These are phyloP conservation scores for Eulemur coronatus DNA, from an alignment of 2,797 vertebrate genomes.

Conservation along the genomic window DNA sequence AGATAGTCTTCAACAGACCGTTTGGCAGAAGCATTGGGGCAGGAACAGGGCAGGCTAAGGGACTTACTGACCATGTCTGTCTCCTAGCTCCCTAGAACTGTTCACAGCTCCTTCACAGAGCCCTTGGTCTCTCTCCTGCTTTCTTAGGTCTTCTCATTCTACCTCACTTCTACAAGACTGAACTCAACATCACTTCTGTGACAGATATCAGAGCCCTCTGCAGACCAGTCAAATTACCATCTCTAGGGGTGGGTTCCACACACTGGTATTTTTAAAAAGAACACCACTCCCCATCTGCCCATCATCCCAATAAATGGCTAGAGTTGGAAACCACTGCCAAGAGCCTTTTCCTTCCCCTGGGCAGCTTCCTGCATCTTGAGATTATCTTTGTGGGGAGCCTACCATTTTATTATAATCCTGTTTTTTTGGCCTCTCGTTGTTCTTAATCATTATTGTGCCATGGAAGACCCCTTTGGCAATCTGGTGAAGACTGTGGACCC, in stretches of 20 bases:
- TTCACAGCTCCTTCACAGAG: neutral
- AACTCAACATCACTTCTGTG: neutral
- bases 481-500: neutral
- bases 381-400: neutral
- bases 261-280: neutral
- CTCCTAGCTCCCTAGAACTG: neutral
- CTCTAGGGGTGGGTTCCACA: neutral
- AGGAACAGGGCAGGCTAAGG: neutral
- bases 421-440: neutral
- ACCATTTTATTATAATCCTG: neutral
- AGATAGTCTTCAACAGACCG: neutral
- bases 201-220: neutral
- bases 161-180: neutral
- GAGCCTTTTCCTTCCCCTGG: neutral
- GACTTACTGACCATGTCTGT: neutral
- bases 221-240: neutral
- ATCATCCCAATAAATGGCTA: neutral
- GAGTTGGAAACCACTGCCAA: neutral
- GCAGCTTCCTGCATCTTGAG: neutral
- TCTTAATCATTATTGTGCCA: neutral
- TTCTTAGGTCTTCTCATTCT: neutral
- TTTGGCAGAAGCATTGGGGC: neutral
- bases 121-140: neutral
- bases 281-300: neutral
- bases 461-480: neutral